Conservation (phyloP, 2,113 vertebrate species). For the Cyphomyrus plagiostoma region DNA sequence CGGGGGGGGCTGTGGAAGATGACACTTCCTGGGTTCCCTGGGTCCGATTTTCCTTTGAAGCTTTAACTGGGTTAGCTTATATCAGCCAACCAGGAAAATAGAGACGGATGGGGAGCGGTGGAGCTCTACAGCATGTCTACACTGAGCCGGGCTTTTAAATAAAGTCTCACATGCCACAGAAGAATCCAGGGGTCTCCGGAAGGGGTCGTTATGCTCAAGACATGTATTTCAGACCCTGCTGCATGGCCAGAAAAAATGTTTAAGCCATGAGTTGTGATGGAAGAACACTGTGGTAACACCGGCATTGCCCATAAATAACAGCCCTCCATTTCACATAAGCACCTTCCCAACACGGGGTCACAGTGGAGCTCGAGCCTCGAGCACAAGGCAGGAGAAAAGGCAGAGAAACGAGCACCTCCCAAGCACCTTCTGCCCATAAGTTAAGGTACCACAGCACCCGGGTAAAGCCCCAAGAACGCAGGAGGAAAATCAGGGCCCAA, state of each 20-base stretch:
- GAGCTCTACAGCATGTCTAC: not conserved
- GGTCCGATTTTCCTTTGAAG: not conserved
- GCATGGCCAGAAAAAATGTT: not conserved
- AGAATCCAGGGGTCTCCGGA: not conserved
- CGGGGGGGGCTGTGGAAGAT: not conserved
- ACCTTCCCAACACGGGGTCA: not conserved
- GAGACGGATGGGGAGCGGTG: not conserved
- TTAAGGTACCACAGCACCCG: not conserved
- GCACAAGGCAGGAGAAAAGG: not conserved
- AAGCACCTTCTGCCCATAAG: not conserved
- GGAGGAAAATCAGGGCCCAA: not conserved
- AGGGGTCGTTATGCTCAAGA: not conserved
- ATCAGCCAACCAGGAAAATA: not conserved
- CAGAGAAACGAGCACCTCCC: not conserved
- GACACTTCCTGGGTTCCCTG: not conserved
- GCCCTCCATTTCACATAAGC: not conserved
- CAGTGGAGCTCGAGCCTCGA: not conserved
- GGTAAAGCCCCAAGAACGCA: not conserved
- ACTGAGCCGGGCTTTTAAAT: not conserved
- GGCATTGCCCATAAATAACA: not conserved
- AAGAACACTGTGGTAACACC: not conserved
- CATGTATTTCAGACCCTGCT: not conserved
- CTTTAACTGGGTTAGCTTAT: not conserved
- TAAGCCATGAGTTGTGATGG: not conserved
- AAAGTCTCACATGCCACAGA: not conserved